Evolutionary conservation across 2,797 vertebrate species (phyloP).

Genomic region (Taeniopygia guttata): DNA sequence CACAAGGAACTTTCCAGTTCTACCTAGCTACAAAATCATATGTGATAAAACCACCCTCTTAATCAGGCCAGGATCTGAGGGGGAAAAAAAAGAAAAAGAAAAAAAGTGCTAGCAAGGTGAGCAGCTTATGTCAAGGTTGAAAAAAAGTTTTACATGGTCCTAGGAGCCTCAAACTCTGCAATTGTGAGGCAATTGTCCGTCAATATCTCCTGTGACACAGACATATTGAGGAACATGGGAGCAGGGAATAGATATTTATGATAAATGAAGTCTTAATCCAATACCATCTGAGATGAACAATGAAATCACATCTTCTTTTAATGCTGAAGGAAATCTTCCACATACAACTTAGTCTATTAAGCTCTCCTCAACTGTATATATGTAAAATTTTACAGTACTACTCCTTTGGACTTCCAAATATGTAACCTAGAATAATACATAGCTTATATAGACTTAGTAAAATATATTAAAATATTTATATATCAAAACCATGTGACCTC

Average conservation of each 20-base stretch:
- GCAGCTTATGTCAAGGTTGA: neutral
- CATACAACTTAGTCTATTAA: neutral
- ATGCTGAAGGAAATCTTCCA: neutral
- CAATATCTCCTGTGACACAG: neutral
- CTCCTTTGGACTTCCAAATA: neutral
- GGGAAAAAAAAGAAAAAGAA: accelerated
- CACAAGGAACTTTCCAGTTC: neutral
- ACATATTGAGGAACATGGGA: neutral
- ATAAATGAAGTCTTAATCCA: neutral
- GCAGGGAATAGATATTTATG: neutral
- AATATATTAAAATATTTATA: neutral
- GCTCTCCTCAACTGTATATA: neutral
- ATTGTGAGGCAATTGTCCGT: neutral
- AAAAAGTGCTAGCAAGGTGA: neutral
- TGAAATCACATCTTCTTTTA: neutral
- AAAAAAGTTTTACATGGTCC: neutral
- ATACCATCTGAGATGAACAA: neutral
- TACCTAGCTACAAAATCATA: neutral
- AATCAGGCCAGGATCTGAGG: neutral
- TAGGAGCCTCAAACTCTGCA: neutral
- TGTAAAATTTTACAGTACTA: neutral
- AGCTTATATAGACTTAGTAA: neutral
- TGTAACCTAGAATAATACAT: neutral
- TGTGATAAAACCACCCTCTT: neutral
- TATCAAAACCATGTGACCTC: neutral